A percentile compares a stretch with the other conserved stretches of the same genome.
These are phyloP conservation scores for Napeogenes inachia DNA, from an alignment of 2,888 invertebrate species.

Conservation along the genomic window DNA sequence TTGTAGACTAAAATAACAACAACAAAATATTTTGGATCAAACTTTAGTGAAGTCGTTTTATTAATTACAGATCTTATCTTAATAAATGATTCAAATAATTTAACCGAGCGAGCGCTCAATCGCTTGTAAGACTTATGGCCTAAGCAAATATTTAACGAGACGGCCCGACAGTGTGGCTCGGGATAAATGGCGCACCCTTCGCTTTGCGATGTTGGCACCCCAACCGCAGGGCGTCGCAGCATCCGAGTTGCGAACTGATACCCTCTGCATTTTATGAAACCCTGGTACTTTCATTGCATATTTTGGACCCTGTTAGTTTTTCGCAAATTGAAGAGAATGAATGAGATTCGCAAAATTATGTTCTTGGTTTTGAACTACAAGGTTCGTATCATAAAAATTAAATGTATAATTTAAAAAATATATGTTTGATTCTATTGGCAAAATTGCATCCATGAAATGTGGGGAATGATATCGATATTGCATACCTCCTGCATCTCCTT, in stretches of 20 bases:
- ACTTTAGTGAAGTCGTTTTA: slow-evolving; percentile 10
- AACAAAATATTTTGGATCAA: slow-evolving; percentile 3
- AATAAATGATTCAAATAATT: slow-evolving; percentile 22
- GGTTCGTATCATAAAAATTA: too few species aligned
- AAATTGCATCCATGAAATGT: too few species aligned
- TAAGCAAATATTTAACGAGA: slow-evolving; percentile 29
- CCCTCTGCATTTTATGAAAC: slow-evolving; percentile 48
- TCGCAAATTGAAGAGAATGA: slow-evolving; percentile 46
- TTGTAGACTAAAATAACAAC: background rate
- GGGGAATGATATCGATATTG: slow-evolving; percentile 6
- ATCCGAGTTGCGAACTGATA: slow-evolving; percentile 64
- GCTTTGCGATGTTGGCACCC: slow-evolving; percentile 38
- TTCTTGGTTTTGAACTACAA: background rate
- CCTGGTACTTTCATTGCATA: slow-evolving; percentile 76
- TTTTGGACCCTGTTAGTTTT: slow-evolving; percentile 57
- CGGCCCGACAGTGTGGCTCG: slow-evolving; percentile 1
- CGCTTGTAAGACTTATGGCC: slow-evolving; percentile 19
- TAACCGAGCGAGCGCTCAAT: slow-evolving; percentile 18
- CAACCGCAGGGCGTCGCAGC: slow-evolving; percentile 63
- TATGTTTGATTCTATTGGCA: too few species aligned
- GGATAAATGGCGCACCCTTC: slow-evolving; percentile 23
- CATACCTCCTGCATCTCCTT: slow-evolving; percentile 39
- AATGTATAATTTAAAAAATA: too few species aligned
- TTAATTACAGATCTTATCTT: slow-evolving; percentile 20
- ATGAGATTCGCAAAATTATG: background rate